Conservation (phyloP, 2,888 invertebrate genomes). For the Synergus itoensis region DNA sequence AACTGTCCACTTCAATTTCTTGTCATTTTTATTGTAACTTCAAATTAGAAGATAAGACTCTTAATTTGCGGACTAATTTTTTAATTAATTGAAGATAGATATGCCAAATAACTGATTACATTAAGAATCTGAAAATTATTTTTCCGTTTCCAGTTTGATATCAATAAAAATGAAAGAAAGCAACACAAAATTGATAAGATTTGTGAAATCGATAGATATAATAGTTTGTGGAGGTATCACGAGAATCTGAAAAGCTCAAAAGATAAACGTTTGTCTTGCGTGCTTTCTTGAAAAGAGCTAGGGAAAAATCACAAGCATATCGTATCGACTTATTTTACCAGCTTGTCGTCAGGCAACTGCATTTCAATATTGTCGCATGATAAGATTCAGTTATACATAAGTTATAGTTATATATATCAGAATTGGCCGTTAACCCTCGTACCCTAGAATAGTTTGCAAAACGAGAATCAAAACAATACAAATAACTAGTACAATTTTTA, state of each 20-base stretch:
- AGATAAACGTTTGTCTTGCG: constrained; percentile 57
- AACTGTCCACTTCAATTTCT: not conserved
- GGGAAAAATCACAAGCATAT: constrained; percentile 52
- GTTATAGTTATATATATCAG: constrained; percentile 53
- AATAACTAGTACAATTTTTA: not conserved
- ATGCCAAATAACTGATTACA: too few relatives aligned
- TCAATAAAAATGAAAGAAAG: too few relatives aligned
- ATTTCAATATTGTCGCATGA: constrained; percentile 74
- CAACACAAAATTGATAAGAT: not conserved
- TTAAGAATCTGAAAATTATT: too few relatives aligned
- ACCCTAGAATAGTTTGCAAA: not conserved
- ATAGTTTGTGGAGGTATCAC: not conserved
- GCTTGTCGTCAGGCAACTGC: constrained; percentile 73
- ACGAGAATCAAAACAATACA: not conserved
- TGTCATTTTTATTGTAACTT: not conserved
- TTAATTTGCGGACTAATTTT: too few relatives aligned
- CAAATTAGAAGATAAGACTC: not conserved
- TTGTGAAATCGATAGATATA: not conserved
- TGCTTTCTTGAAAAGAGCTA: constrained; percentile 50
- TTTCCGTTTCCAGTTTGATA: too few relatives aligned
- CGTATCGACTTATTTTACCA: constrained; percentile 71
- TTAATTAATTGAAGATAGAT: too few relatives aligned
- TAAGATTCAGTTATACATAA: constrained; percentile 65
- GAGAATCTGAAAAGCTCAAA: constrained; percentile 21
- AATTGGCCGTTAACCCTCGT: not conserved